Evolutionary conservation across 2,888 invertebrate genomes (phyloP).

Genomic region (Gastracanthus pulcherrimus): DNA sequence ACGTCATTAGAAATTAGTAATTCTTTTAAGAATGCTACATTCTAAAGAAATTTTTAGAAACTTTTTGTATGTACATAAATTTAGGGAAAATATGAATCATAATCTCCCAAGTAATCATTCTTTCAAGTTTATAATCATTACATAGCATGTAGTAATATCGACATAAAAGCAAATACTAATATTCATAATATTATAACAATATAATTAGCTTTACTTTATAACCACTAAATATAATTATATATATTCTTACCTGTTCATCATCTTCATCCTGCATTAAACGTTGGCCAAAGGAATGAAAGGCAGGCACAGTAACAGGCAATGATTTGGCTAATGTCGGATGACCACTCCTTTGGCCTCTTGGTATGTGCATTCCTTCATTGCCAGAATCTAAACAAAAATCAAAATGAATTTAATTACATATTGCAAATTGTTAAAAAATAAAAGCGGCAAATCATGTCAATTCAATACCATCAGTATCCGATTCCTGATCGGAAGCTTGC

Average conservation of each 20-base stretch:
- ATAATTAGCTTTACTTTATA: background rate
- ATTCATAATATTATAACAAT: constrained; percentile 42
- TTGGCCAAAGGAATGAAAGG: constrained; percentile 77
- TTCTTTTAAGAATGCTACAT: too few species aligned
- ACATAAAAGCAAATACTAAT: background rate
- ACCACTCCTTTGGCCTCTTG: constrained; percentile 76
- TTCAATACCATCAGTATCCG: constrained; percentile 86
- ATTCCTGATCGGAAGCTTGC: constrained; percentile 80
- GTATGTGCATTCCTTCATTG: constrained; percentile 81
- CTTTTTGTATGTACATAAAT: too few species aligned
- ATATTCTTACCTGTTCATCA: constrained; percentile 79
- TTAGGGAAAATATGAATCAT: too few species aligned
- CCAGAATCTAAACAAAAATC: constrained; percentile 75
- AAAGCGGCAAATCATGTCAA: constrained; percentile 57
- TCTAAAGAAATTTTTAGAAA: too few species aligned
- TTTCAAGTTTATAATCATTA: background rate
- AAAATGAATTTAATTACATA: constrained; percentile 9
- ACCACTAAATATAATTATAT: background rate
- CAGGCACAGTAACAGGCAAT: constrained; percentile 88
- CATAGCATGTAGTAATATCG: background rate
- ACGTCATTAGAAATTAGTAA: background rate
- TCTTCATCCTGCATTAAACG: constrained; percentile 68
- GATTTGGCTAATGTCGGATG: constrained; percentile 84
- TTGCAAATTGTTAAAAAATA: background rate
- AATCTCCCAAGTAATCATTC: too few species aligned